Conservation (phyloP, 2,888 invertebrate genomes). For the Antitype chi region DNA sequence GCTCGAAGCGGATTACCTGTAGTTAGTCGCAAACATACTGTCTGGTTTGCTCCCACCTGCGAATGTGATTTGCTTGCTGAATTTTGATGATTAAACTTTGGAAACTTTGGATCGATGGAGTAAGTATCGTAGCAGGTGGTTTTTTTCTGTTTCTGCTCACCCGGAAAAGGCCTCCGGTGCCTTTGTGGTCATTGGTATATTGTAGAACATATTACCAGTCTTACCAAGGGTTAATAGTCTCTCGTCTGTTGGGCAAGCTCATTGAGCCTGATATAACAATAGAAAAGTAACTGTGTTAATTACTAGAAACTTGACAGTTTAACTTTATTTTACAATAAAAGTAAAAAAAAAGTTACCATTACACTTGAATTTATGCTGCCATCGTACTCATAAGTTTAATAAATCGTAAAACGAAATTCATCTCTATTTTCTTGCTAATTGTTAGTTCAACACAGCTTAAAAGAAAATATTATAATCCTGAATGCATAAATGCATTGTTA, state of each 20-base stretch:
- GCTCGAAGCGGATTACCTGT: conserved; percentile 42
- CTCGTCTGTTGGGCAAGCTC: no score
- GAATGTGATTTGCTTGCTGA: conserved; percentile 20
- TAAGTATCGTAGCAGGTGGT: neutral
- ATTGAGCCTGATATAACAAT: no score
- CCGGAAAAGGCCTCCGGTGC: neutral
- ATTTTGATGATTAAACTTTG: conserved; percentile 8
- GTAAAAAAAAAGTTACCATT: neutral
- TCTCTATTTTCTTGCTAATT: neutral
- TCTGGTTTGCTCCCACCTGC: conserved; percentile 11
- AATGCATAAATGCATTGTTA: no score
- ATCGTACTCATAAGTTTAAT: neutral
- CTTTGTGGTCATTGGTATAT: no score
- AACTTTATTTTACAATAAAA: neutral
- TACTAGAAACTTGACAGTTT: no score
- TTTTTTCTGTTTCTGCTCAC: neutral
- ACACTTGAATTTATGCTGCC: no score
- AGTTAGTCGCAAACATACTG: conserved; percentile 37
- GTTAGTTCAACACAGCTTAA: neutral
- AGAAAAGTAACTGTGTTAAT: no score
- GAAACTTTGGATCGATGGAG: no score
- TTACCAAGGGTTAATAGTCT: no score
- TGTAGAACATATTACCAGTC: no score
- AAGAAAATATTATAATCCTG: neutral
- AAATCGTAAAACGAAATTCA: neutral